A percentile compares a stretch with the other conserved stretches of the same genome.
Conservation (phyloP, 53 echinoderm and acorn worm species). For the Paracentrotus lividus region DNA sequence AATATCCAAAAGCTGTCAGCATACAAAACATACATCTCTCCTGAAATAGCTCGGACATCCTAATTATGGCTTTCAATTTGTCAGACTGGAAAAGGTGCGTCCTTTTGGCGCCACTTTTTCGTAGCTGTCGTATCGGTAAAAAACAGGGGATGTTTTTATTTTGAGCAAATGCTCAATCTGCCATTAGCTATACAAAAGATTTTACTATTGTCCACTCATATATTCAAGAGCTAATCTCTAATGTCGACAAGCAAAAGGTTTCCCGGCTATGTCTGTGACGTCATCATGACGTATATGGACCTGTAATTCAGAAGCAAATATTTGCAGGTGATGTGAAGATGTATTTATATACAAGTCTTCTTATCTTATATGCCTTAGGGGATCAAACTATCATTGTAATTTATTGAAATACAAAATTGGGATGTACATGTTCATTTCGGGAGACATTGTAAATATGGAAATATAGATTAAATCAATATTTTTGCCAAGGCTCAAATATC, state of each 20-base stretch:
- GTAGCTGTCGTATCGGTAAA: neutral
- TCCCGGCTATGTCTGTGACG: neutral
- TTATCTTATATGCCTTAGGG: neutral
- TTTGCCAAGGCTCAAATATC: no score
- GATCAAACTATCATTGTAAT: neutral
- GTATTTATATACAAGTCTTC: neutral
- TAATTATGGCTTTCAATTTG: slow-evolving; percentile 43
- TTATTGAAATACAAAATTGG: neutral
- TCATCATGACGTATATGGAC: neutral
- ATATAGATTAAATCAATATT: no score
- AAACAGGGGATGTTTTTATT: no score
- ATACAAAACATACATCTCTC: neutral
- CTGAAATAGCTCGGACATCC: slow-evolving; percentile 23
- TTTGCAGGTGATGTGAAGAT: neutral
- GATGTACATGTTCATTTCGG: neutral
- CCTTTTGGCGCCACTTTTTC: slow-evolving; percentile 27
- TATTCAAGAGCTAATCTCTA: slow-evolving; percentile 52
- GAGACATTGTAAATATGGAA: neutral
- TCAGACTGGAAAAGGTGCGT: neutral
- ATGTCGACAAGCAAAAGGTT: neutral
- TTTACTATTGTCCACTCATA: slow-evolving; percentile 31
- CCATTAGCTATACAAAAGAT: neutral
- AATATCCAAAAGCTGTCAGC: slow-evolving; percentile 9
- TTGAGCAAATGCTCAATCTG: neutral
- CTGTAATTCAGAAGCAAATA: neutral